These are phyloP conservation scores for Platygyra sinensis DNA, from an alignment of 64 coral and sea anemone species.

Conservation along the genomic window DNA sequence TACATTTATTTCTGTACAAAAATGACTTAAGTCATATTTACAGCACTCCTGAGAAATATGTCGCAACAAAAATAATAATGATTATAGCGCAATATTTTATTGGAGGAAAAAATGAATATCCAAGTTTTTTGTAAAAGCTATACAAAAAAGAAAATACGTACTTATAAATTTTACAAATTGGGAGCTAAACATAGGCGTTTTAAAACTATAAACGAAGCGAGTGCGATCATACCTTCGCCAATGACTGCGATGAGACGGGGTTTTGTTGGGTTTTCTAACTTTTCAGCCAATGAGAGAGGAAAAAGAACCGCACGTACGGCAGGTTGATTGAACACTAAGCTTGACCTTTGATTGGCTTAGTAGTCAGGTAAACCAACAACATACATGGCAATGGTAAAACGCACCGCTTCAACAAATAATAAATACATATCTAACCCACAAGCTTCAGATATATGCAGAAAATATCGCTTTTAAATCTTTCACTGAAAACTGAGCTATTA, in stretches of 20 bases:
- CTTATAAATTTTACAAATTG: not conserved
- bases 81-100: not conserved
- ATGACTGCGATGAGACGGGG: too few relatives aligned
- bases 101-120: not conserved
- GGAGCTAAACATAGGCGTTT: not conserved
- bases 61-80: not conserved
- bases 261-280: not conserved
- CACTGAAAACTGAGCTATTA: too few relatives aligned
- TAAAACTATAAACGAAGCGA: not conserved
- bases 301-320: not conserved
- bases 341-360: not conserved
- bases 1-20: constrained; percentile 18
- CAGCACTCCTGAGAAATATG: not conserved
- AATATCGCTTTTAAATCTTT: too few relatives aligned
- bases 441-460: too few relatives aligned
- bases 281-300: not conserved
- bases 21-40: not conserved
- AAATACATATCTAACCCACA: not conserved
- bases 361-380: not conserved
- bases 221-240: not conserved
- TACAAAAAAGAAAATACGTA: not conserved
- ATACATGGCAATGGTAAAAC: not conserved
- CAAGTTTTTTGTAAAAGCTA: not conserved
- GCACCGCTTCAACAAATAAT: not conserved
- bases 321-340: not conserved